A percentile compares a stretch with the other conserved stretches of the same genome.
Conservation (phyloP, 2,797 vertebrate genomes). For the Micrastur ruficollis region DNA sequence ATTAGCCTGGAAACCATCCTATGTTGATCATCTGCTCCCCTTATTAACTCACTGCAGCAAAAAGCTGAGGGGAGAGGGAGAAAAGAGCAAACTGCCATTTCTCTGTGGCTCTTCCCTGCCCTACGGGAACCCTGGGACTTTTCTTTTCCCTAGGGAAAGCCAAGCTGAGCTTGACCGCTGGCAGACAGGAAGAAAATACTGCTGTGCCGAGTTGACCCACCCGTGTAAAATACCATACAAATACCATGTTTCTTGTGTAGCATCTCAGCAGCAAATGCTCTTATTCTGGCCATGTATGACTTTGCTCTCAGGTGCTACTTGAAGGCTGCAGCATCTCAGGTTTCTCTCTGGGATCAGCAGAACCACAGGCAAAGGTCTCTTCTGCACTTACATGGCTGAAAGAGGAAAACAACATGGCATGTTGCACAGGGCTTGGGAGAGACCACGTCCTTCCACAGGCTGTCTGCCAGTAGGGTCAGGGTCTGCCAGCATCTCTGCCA, state of each 20-base stretch:
- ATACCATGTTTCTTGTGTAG: neutral
- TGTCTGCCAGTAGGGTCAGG: neutral
- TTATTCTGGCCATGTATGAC: neutral
- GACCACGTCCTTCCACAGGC: fast-evolving
- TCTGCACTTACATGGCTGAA: neutral
- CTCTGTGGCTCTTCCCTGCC: neutral
- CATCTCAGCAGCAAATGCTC: neutral
- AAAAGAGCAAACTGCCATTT: neutral
- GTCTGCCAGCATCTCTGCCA: neutral
- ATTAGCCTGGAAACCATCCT: conserved; percentile 45
- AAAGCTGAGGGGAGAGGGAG: neutral
- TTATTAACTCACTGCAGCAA: neutral
- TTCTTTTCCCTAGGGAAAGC: neutral
- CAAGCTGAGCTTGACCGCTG: neutral
- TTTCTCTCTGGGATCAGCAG: neutral
- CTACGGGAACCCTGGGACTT: neutral
- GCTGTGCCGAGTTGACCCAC: neutral
- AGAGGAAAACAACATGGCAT: fast-evolving
- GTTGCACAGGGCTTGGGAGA: neutral
- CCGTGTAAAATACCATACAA: neutral
- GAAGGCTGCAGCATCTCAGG: neutral
- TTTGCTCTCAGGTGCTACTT: neutral
- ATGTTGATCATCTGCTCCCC: conserved; percentile 14
- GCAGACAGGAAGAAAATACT: neutral
- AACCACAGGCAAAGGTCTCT: neutral